Conservation (phyloP, 2,113 vertebrate genomes). For the Felis chaus region DNA sequence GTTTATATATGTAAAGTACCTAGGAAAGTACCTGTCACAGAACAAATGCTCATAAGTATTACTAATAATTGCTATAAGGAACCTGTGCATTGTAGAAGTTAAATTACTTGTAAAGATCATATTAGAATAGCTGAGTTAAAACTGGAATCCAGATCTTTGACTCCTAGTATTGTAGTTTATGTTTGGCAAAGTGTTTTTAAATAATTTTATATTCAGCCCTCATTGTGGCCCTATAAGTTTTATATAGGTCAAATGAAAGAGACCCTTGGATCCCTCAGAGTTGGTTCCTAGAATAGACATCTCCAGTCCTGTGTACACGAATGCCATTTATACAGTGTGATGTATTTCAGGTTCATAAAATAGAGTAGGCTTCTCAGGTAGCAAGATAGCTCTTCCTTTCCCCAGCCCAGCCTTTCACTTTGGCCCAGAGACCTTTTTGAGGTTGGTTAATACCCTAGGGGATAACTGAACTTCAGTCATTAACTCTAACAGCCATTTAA, state of each 20-base stretch:
- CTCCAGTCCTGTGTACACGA: not conserved
- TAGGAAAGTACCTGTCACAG: not conserved
- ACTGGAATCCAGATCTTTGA: not conserved
- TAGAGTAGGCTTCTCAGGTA: slow-evolving; percentile 19
- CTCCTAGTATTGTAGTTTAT: not conserved
- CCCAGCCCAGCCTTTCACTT: not conserved
- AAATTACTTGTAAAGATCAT: not conserved
- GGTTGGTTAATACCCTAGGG: not conserved
- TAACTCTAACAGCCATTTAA: not conserved
- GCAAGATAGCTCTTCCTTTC: not conserved
- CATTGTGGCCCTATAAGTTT: not conserved
- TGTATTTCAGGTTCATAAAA: slow-evolving; percentile 7
- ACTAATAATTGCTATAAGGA: slow-evolving; percentile 19
- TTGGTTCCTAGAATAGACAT: slow-evolving; percentile 4
- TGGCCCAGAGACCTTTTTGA: not conserved
- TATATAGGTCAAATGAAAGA: not conserved
- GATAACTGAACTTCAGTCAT: not conserved
- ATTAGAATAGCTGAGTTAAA: not conserved
- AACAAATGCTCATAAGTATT: not conserved
- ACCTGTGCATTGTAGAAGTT: not conserved
- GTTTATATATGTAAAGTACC: not conserved
- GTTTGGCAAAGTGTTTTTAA: not conserved
- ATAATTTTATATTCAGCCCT: not conserved
- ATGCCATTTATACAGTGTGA: not conserved
- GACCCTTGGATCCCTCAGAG: not conserved